Base-by-base conservation (phyloP, 2,888 invertebrate genomes). In the Sinhomidia bicolor region DNA sequence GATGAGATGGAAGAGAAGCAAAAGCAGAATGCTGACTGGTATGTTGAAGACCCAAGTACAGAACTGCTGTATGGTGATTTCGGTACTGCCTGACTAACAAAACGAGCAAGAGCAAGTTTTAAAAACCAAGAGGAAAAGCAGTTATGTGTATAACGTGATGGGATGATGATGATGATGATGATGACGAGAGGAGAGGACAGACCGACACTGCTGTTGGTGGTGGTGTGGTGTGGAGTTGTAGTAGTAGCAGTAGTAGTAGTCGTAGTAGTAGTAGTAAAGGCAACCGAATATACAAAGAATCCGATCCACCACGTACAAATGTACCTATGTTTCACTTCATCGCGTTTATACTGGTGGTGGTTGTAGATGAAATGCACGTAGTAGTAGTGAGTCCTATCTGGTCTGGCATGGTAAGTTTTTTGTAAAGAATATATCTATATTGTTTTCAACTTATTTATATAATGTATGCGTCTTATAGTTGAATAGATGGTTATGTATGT, bases 301-400 rank as follows among this genome's bases (percentile, higher is more conserved):
- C 36, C 23, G 41, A 36, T 71, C 71, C 32, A 36, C 71, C 32
- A 36, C 23, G 71, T 74, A 62, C 44, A 12, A 62, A 29, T 20
- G 62, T 12, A 60, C 54, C 36, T 62, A 60, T 62, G 80, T 80
- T 60, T 80, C 60, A 80, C 80, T 80, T 80, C 80, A 80, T 80
- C 80, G 51, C 80, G 44, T 80, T 80, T 54, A 78, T 78, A n/a
- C 54, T 79, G 79, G 54, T 76, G 76, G 51, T 78, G 78, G 80
- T 26, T 14, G 29, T 62, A 62, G 26, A 60, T 2, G 60, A 4
- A 60, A 60, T 68, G 36, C 26, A 71, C 20, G 10, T 74, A 29
- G n/a, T 60, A 12, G 29, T 5, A 14, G 62, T 78, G 62, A 62
- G 23, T 23, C 32, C 78, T 78, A n/a, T 29, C 23, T 54, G 57